Evolutionary conservation across 2,113 vertebrate genomes (phyloP), one percentile per base, ranked within the genome.

Genomic region (Prionailurus bengalensis): DNA sequence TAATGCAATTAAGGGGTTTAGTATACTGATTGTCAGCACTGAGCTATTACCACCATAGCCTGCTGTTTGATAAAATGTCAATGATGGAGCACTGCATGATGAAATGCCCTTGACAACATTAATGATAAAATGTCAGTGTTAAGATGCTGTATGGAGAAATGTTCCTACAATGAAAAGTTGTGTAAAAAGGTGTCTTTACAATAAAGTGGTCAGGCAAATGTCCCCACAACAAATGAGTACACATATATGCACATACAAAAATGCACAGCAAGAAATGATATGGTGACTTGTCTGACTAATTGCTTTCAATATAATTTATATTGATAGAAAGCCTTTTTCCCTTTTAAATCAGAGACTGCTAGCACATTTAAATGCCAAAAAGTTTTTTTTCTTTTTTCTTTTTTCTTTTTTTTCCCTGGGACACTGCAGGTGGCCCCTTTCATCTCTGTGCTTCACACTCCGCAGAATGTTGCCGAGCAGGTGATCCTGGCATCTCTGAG

Each of bases 391-490:
- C 97, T 92, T 33, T n/a, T 80, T 25, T 79, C 83, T 65, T 80
- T 87, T 63, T 73, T 98, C 31, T 51, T 78, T 45, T 45, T 27
- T 42, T 27, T 42, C 4, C 94, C 90, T 83, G 55, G 83, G 93
- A 53, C 98, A 36, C 78, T 98, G 58, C 61, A 78, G 66, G 96
- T 86, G 53, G 96, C 66, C 80, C 14, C 89, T 98, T 98, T 95
- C 39, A 98, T 95, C 90, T 94, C 19, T 95, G n/a, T 73, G 71
- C 95, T 96, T 98, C 94, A 45, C 82, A 95, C 96, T 97, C 96
- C 93, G 25, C 36, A 88, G 39, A 96, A 88, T 79, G 80, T 51
- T 88, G 61, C 33, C 0, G 91, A 97, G 92, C 89, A 98, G 95
- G 96, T 97, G 91, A 98, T 93, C 58, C 53, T 88, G 73, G 86